Evolutionary conservation across 2,888 invertebrate species (phyloP).

Genomic region (Agrochola litura): DNA sequence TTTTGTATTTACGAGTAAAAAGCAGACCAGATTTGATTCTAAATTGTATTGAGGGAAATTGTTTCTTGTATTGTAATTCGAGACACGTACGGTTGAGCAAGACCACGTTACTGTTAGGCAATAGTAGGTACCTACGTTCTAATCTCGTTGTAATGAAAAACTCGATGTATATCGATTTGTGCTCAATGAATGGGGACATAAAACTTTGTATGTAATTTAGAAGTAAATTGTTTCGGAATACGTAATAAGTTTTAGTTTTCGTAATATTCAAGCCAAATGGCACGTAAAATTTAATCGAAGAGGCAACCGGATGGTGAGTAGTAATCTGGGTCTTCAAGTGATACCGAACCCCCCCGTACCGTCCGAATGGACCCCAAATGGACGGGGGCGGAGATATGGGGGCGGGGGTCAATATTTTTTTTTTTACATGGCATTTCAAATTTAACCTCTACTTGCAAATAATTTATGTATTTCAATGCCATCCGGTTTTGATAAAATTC

Average conservation of each 20-base stretch:
- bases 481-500: too few species aligned
- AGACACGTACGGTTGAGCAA: conserved; percentile 54
- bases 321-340: too few species aligned
- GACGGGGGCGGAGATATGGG: too few species aligned
- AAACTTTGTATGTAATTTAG: conserved; percentile 31
- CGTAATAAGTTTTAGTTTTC: conserved; percentile 8
- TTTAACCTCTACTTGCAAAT: too few species aligned
- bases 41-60: conserved; percentile 61
- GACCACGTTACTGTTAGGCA: conserved; percentile 41
- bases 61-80: conserved; percentile 49
- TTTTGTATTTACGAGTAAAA: conserved; percentile 64
- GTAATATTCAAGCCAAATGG: background rate
- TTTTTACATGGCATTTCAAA: too few species aligned
- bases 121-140: conserved; percentile 28
- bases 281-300: too few species aligned
- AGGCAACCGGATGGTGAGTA: too few species aligned
- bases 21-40: conserved; percentile 61
- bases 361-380: too few species aligned
- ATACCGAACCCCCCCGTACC: too few species aligned
- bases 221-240: conserved; percentile 29
- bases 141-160: conserved; percentile 54
- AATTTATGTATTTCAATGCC: too few species aligned
- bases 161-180: conserved; percentile 22
- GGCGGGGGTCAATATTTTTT: too few species aligned
- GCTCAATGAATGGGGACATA: conserved; percentile 18